Evolutionary conservation across 2,113 vertebrate genomes (phyloP), one percentile per base, ranked within the genome.

Genomic region (Zonotrichia leucophrys): DNA sequence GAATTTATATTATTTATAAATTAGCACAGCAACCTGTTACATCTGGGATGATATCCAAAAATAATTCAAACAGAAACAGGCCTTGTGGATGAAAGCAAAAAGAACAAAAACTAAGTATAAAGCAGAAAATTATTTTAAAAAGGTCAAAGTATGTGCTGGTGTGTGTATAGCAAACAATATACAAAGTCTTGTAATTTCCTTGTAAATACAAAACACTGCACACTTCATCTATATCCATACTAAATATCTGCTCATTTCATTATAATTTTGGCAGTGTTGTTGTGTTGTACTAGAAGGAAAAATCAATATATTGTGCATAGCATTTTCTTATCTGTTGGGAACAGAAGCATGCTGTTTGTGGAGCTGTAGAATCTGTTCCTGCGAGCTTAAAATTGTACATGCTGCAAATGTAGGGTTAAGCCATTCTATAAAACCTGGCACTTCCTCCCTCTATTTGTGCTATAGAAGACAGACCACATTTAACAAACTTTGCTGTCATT

Each of bases 1-100:
- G 75, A 86, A 90, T 92, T 93, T 88, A 39, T 94, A 81, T 90
- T 93, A 81, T 95, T 95, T 90, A 84, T 74, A 92, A 91, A 86
- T 92, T 92, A 80, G 27, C 33, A 28, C 27, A 88, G 42, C 58
- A 95, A 83, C 49, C 23, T 87, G 63, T 78, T n/a, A 15, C 75
- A 92, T 52, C 49, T 87, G 50, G 55, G 58, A 90, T 41, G 67
- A 75, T 41, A 81, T 62, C 42, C 27, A 69, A 93, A 94, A 87
- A 53, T 59, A 79, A 86, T 86, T 92, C 25, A 82, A 52, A 66
- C 12, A 82, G 15, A 91, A 91, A 44, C 30, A 64, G 10, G 12
- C 11, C 30, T 79, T 62, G 33, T 55, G 31, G 31, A 83, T 56
- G 15, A 86, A 90, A 73, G 21, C 7, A 14, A 70, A 74, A 93